These are phyloP conservation scores for Tamias sibiricus DNA, from an alignment of 2,113 vertebrate species.

Conservation along the genomic window DNA sequence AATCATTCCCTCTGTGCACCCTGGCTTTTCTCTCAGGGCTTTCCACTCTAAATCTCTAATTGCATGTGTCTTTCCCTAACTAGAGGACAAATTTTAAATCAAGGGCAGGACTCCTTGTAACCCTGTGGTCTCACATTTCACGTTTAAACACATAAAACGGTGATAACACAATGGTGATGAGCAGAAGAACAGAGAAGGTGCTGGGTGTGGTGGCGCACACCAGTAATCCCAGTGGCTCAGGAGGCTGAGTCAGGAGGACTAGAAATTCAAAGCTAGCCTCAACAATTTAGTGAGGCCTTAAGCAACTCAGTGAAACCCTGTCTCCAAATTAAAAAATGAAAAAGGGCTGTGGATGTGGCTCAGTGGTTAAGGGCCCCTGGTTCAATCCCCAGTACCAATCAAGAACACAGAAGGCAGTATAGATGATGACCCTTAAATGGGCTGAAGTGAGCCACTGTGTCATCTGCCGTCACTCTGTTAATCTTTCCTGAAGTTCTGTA, in stretches of 20 bases:
- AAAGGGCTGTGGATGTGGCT: too few relatives aligned
- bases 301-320: too few relatives aligned
- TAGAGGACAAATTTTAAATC: neutral
- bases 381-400: too few relatives aligned
- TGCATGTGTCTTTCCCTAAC: neutral
- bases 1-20: neutral
- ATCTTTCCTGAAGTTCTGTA: neutral
- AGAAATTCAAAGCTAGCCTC: too few relatives aligned
- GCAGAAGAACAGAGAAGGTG: too few relatives aligned
- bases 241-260: too few relatives aligned
- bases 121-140: neutral
- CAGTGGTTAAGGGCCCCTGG: too few relatives aligned
- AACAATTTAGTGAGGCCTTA: too few relatives aligned
- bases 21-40: neutral
- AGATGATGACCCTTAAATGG: fast-evolving
- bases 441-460: neutral
- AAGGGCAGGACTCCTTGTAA: neutral
- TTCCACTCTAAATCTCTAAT: neutral
- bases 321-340: too few relatives aligned
- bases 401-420: neutral
- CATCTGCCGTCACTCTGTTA: neutral
- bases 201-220: too few relatives aligned
- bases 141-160: neutral
- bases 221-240: too few relatives aligned
- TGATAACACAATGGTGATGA: neutral